Base-by-base conservation (phyloP, 2,113 vertebrate species). In the Boleophthalmus pectinirostris region DNA sequence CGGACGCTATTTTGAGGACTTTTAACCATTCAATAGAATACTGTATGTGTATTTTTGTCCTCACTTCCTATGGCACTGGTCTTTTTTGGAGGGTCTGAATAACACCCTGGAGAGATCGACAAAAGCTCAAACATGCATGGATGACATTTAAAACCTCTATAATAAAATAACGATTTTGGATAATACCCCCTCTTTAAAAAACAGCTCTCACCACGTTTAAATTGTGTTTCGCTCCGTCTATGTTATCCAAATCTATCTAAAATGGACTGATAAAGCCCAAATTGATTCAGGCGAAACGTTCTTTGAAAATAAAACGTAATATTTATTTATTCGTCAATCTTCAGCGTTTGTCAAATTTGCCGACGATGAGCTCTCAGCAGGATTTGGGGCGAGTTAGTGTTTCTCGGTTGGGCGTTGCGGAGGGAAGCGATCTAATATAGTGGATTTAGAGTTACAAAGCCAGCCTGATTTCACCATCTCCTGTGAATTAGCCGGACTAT, bases 391-490 rank as follows among this genome's bases (percentile, higher is more conserved):
- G 60, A 10, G 61, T 43, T n/a, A 3, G 18, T 6, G 33, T 64
- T 43, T 43, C 29, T 63, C 60, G 9, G 29, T 25, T 5, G 56
- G 56, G 21, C 15, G 25, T 25, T 2, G 58, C 25, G 15, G 15
- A 33, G 0, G 84, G 78, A 80, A 92, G 92, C 86, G 77, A 80
- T 89, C 88, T 92, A 89, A 91, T 90, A 89, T 90, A 87, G 71
- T 84, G 84, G 90, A 88, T 87, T 90, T 87, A 87, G 45, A 81
- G 82, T 82, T 85, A 73, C 84, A 92, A 90, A 91, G 85, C 89
- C 82, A 78, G 78, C 82, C 83, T 83, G 82, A 88, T 88, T 88
- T 85, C 83, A 84, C 65, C 74, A 38, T 69, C 72, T 77, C 85
- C 70, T 79, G n/a, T 24, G 75, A 67, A 60, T 64, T 64, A 21